These are phyloP conservation scores for Lottia scabra DNA, from an alignment of 2,888 invertebrate species.

Conservation along the genomic window DNA sequence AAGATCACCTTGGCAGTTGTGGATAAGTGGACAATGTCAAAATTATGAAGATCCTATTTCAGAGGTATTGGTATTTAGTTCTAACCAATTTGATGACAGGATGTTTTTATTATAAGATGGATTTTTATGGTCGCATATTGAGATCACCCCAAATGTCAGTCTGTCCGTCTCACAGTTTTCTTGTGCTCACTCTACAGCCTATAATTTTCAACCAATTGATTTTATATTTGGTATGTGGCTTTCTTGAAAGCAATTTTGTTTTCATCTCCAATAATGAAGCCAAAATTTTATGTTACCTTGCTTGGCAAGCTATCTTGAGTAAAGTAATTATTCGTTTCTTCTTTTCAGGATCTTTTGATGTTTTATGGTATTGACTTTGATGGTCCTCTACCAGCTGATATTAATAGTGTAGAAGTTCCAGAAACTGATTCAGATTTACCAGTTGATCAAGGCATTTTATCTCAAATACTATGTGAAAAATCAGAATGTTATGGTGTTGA, in stretches of 20 bases:
- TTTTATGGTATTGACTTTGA: neutral
- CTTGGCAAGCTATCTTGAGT: too few relatives aligned
- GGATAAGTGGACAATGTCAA: slow-evolving; percentile 13
- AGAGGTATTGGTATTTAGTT: neutral
- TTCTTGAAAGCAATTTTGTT: too few relatives aligned
- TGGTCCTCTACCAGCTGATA: neutral
- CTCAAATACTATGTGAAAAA: neutral
- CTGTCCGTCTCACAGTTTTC: too few relatives aligned
- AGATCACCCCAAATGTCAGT: too few relatives aligned
- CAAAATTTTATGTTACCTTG: neutral
- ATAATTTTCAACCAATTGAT: too few relatives aligned
- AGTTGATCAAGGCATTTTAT: neutral
- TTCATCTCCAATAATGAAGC: too few relatives aligned
- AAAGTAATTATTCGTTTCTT: neutral
- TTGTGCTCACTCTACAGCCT: too few relatives aligned
- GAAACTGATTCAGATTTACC: neutral
- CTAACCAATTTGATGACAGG: too few relatives aligned
- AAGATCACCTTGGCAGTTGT: slow-evolving; percentile 21
- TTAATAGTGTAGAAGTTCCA: neutral
- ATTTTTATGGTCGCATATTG: too few relatives aligned
- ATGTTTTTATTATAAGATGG: too few relatives aligned
- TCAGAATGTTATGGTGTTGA: neutral
- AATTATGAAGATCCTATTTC: neutral
- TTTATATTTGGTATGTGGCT: too few relatives aligned
- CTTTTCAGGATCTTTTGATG: neutral